Percentiles rank a stretch among this genome's conserved stretches.
Conservation (phyloP, 2,888 invertebrate genomes). For the Pammene aurita region DNA sequence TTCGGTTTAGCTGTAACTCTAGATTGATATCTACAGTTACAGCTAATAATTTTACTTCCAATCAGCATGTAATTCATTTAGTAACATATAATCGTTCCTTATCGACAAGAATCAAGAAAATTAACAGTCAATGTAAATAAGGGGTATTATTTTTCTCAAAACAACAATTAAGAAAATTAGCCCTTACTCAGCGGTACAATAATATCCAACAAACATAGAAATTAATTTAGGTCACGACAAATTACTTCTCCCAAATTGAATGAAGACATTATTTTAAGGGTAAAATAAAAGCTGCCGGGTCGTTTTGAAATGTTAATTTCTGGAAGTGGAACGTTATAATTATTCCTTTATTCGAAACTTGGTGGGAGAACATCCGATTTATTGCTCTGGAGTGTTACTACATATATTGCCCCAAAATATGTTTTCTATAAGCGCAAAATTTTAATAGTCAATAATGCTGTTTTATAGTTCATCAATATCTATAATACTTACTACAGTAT, state of each 20-base stretch:
- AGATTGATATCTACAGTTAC: too few species aligned
- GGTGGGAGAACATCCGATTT: conserved; percentile 27
- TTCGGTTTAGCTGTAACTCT: background rate
- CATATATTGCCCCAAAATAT: conserved; percentile 1
- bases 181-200: conserved; percentile 53
- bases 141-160: conserved; percentile 44
- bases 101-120: conserved; percentile 3
- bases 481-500: too few species aligned
- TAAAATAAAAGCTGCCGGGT: conserved; percentile 55
- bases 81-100: background rate
- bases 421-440: too few species aligned
- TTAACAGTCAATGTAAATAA: conserved; percentile 41
- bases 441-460: too few species aligned
- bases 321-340: conserved; percentile 50
- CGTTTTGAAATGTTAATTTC: conserved; percentile 62
- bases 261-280: conserved; percentile 60
- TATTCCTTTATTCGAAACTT: conserved; percentile 30
- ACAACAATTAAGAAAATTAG: conserved; percentile 56
- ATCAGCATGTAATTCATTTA: background rate
- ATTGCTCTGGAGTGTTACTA: conserved; percentile 15
- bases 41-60: too few species aligned
- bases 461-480: too few species aligned
- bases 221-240: conserved; percentile 65
- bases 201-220: conserved; percentile 61
- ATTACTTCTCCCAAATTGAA: conserved; percentile 63